Evolutionary conservation across 2,888 invertebrate genomes (phyloP), one percentile per base, ranked within the genome.

Genomic region (Drosophila suboccidentalis): DNA sequence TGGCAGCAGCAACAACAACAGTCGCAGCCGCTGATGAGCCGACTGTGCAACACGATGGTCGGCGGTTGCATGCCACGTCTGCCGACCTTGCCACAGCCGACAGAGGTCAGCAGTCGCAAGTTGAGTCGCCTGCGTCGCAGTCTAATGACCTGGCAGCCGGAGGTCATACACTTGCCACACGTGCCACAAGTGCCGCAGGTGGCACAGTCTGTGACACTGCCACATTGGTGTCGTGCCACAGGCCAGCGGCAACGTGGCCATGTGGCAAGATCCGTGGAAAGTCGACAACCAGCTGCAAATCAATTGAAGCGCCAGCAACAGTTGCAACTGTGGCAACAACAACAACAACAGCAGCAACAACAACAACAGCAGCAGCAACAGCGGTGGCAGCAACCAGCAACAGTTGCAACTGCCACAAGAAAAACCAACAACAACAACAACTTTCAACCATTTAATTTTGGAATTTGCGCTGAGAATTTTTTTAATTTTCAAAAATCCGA

Each of bases 371-470:
- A 22, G 4, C 29, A 34, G 1, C 36, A 43, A 26, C 47, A 26
- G 4, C 62, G 26, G 2, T 47, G 55, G 15, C 63, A 34, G 15
- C 69, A 64, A 29, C 34, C 43, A 58, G 9, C 49, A 39, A 13
- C 57, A 58, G 29, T 26, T 49, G 26, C 32, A 34, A 5, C 44
- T n/a, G 15, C 34, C 13, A 29, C 36, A 3, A 15, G 9, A 36
- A 15, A 10, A 22, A 0, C 29, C 29, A 15, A 0, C 10, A 22
- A 22, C 29, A 15, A 0, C 10, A 22, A 22, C 22, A 6, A 4
- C 1, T 71, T 43, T n/a, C 17, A 2, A 1, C 61, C 59, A 0
- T 85, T 88, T 8, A 85, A 85, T 57, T 81, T 85, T 34, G 85
- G 85, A 0, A 75, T 54, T 38, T 69, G 50, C 2, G 84, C 81